A percentile compares a stretch with the other conserved stretches of the same genome.
These are phyloP conservation scores for Loris lydekkerianus DNA, from an alignment of 2,797 vertebrate genomes.

Conservation along the genomic window DNA sequence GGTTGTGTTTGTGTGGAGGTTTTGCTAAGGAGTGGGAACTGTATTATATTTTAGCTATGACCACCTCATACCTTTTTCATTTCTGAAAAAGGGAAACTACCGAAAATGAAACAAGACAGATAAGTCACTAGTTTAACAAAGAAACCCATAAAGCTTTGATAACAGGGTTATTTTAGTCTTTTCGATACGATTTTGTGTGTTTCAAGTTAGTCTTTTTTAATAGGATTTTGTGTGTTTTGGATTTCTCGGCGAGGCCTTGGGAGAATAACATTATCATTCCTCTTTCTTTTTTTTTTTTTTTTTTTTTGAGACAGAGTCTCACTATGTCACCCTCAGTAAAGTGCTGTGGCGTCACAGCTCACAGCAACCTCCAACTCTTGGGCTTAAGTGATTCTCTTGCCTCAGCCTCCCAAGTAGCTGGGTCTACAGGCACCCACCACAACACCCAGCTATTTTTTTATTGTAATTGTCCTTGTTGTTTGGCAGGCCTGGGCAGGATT, in stretches of 20 bases:
- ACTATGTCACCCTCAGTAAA: too few relatives aligned
- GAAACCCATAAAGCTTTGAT: background rate
- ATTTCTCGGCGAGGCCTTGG: background rate
- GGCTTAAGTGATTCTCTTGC: too few relatives aligned
- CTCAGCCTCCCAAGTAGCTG: too few relatives aligned
- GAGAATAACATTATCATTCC: background rate
- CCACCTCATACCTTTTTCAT: background rate
- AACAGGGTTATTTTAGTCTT: background rate
- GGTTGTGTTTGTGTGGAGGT: too few relatives aligned
- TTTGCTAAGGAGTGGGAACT: too few relatives aligned
- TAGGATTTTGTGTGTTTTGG: background rate
- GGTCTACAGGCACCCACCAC: too few relatives aligned
- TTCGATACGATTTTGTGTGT: background rate
- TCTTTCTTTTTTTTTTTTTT: background rate
- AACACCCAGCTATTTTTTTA: too few relatives aligned
- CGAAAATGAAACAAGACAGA: background rate
- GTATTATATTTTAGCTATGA: background rate
- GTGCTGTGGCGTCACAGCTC: too few relatives aligned
- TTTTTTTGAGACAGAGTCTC: too few relatives aligned
- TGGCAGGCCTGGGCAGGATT: too few relatives aligned
- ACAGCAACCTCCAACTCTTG: too few relatives aligned
- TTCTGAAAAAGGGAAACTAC: conserved; percentile 14
- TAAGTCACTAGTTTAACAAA: background rate
- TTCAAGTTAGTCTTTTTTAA: background rate
- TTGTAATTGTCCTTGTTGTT: too few relatives aligned